A percentile compares a stretch with the other conserved stretches of the same genome.
These are phyloP conservation scores for Vandiemenella viatica DNA, from an alignment of 2,888 invertebrate genomes.

Conservation along the genomic window DNA sequence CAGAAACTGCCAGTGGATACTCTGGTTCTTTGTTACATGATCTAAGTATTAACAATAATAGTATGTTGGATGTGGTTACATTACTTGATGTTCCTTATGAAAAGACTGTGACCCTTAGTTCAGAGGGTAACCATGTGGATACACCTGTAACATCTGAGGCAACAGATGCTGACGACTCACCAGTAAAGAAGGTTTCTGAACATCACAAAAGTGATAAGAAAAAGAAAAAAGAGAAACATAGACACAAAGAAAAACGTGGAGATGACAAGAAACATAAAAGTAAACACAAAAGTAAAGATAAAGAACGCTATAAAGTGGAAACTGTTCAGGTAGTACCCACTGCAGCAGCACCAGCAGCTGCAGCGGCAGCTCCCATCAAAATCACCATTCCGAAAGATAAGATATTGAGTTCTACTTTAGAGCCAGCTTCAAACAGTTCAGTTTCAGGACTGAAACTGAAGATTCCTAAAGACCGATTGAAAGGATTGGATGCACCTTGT, in stretches of 20 bases:
- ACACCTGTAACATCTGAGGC: not conserved
- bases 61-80: not conserved
- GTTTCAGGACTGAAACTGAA: conserved; percentile 53
- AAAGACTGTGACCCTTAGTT: not conserved
- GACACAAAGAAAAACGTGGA: conserved; percentile 38
- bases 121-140: not conserved
- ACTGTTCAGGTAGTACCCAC: conserved; percentile 16
- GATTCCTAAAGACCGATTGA: conserved; percentile 60
- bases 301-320: conserved; percentile 7
- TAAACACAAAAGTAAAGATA: conserved; percentile 32
- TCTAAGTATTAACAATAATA: not conserved
- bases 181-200: conserved; percentile 16
- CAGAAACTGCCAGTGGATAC: too few relatives aligned
- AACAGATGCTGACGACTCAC: not conserved
- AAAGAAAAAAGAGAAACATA: conserved; percentile 17
- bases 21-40: not conserved
- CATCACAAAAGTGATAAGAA: conserved; percentile 40
- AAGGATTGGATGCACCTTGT: conserved; percentile 32
- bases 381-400: conserved; percentile 47
- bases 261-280: conserved; percentile 35
- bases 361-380: conserved; percentile 29
- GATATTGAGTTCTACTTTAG: conserved; percentile 25
- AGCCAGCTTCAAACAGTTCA: conserved; percentile 19
- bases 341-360: conserved; percentile 10
- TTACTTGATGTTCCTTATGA: not conserved